Evolutionary conservation across 1,140 invertebrate species (phyloP).

Genomic region (Periplaneta americana): DNA sequence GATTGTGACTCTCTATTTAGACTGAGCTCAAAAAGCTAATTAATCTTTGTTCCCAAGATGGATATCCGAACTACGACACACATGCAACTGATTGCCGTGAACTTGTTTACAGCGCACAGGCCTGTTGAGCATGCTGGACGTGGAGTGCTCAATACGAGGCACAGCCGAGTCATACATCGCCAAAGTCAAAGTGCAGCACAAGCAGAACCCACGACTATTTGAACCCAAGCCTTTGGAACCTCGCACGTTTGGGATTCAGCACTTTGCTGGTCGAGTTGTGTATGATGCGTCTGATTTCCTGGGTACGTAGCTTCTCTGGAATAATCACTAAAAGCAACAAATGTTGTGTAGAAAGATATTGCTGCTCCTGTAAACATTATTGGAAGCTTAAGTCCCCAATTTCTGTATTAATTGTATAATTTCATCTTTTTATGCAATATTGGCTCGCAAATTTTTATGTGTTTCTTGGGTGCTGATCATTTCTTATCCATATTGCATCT

Average conservation of each 20-base stretch:
- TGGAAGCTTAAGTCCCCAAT: too few relatives aligned
- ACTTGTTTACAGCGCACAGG: conserved; percentile 70
- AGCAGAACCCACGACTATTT: conserved; percentile 66
- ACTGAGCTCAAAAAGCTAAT: too few relatives aligned
- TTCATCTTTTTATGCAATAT: not conserved
- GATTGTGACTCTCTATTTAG: too few relatives aligned
- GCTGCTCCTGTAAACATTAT: too few relatives aligned
- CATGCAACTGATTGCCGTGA: too few relatives aligned
- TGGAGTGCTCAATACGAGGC: conserved; percentile 83
- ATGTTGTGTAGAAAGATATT: too few relatives aligned
- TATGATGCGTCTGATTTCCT: conserved; percentile 89
- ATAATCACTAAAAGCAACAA: too few relatives aligned
- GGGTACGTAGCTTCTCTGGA: conserved; percentile 38
- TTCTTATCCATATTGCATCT: too few relatives aligned
- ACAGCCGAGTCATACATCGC: conserved; percentile 84
- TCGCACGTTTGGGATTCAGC: conserved; percentile 83
- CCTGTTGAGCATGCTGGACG: conserved; percentile 84
- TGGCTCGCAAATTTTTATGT: too few relatives aligned
- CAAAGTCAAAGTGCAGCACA: conserved; percentile 80
- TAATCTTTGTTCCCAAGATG: too few relatives aligned
- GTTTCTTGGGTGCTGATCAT: too few relatives aligned
- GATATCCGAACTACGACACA: too few relatives aligned
- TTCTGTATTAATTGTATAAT: not conserved
- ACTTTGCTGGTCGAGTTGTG: conserved; percentile 83
- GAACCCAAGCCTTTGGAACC: conserved; percentile 69